Base-by-base conservation (phyloP, 2,888 invertebrate species). In the Amaurobius ferox region DNA sequence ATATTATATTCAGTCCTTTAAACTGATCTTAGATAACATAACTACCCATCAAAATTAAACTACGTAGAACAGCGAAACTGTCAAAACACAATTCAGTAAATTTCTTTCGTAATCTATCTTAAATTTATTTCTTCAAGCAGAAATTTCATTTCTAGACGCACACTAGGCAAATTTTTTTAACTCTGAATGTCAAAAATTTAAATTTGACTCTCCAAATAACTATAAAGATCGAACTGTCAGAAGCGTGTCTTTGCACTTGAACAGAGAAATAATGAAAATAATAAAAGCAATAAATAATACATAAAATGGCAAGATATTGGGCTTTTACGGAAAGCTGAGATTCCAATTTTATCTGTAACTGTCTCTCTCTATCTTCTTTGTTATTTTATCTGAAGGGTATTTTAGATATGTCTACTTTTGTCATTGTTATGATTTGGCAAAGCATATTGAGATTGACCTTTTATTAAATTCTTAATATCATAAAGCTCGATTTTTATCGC, bases 221-320 rank as follows among this genome's bases (percentile, higher is more conserved):
- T 83, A 70, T 35, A n/a, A 26, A 35, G 76, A 77, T 83, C 77
- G 71, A 83, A 83, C 76, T 83, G 83, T 77, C 77, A 70, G 71
- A 64, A 7, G 48, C 67, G 70, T 71, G 40, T 48, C 44, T 77
- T 70, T 40, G 48, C 70, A 30, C 62, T 48, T 44, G 29, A 11
- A 39, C 79, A 23, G 39, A 48, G n/a, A 28, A 83, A 66, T 71
- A 83, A 83, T 71, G 73, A 71, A 28, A 83, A 76, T 30, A 83
- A 76, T 71, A 81, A 79, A 66, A 73, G 29, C n/a, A 67, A 39
- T 44, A 26, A 28, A n/a, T 3, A 71, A 79, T 16, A 9, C 16
- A 44, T 44, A 44, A 44, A 44, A 44, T 13, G 44, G 44, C 44
- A 16, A 44, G 16, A 2, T 16, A 16, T 44, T 35, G 6, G 9